Base-by-base conservation (phyloP, 30 jellyfish, hydroid and myxozoan species). In the Hydra vulgaris region DNA sequence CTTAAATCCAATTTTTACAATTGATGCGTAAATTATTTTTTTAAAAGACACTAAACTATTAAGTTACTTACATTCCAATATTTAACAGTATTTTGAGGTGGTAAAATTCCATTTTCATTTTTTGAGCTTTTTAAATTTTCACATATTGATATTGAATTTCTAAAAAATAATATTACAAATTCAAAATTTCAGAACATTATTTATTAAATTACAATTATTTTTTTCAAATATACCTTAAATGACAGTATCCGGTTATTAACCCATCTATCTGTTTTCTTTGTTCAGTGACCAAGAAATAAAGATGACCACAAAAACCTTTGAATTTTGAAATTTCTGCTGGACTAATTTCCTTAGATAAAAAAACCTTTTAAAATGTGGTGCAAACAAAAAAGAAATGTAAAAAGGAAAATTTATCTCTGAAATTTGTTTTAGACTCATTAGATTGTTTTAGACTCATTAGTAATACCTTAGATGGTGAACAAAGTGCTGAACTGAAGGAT, bases 381-480 rank as follows among this genome's bases (percentile, higher is more conserved):
- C 25, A 8, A 52, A 17, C 25, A 18, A 26, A 26, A 76, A 25
- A 21, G 17, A 12, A 26, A 76, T n/a, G n/a, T n/a, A n/a, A n/a
- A n/a, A n/a, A n/a, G n/a, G n/a, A n/a, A n/a, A n/a, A n/a, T n/a
- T n/a, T n/a, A n/a, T n/a, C n/a, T n/a, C n/a, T n/a, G n/a, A n/a
- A n/a, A n/a, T n/a, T n/a, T n/a, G n/a, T n/a, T n/a, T n/a, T n/a
- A n/a, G n/a, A n/a, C n/a, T n/a, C n/a, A n/a, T n/a, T n/a, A n/a
- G n/a, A 53, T 53, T n/a, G 61, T 53, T 17, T 26, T 40, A 53
- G 7, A 8, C 15, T 26, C 20, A 15, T 18, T 27, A 12, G 0
- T 16, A 17, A 15, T 67, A 84, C 98, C 89, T 86, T 91, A n/a
- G 96, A 91, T 0, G 98, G 98, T 1, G 70, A 69, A 24, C 83